Base-by-base conservation (phyloP, 2,113 vertebrate genomes). In the Vireo altiloquus region DNA sequence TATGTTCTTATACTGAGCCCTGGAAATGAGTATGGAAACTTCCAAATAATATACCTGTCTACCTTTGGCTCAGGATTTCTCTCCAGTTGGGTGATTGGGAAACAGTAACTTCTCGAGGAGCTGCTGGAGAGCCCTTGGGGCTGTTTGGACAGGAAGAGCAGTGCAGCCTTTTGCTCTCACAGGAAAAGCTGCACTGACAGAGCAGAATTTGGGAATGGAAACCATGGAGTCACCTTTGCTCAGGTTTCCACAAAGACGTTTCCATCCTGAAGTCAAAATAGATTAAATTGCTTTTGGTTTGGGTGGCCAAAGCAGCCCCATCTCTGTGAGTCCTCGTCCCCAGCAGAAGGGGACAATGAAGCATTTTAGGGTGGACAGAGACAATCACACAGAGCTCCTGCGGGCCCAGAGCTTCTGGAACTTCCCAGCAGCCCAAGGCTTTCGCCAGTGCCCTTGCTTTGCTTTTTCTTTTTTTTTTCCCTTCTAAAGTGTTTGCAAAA, bases 401-500 rank as follows among this genome's bases (percentile, higher is more conserved):
- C 33, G 40, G 66, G 12, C 30, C 53, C 13, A 8, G 39, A 87
- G 37, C 33, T 87, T 23, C 63, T 54, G 40, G 9, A 30, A 44
- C 61, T 86, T 49, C 46, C 47, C 72, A 64, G 53, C 69, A 90
- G 59, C 82, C 66, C 52, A 42, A 71, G 52, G 33, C 25, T 86
- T 96, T 91, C 81, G 50, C 39, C 46, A 82, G 52, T 54, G 82
- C 40, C 9, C 1, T 33, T 88, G 79, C n/a, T 89, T 87, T 72
- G 33, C 22, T n/a, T 84, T 35, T 54, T 13, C 19, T 20, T 42
- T 49, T 33, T 22, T 14, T 28, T 54, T 31, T 60, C 50, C 13
- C 28, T 10, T 9, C 23, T 61, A 68, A 90, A 74, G 80, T 96
- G 85, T 95, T 97, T 96, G 96, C 90, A 94, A 92, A 96, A 95